Conservation (phyloP, 2,113 vertebrate genomes). For the Sphaerodactylus townsendi region DNA sequence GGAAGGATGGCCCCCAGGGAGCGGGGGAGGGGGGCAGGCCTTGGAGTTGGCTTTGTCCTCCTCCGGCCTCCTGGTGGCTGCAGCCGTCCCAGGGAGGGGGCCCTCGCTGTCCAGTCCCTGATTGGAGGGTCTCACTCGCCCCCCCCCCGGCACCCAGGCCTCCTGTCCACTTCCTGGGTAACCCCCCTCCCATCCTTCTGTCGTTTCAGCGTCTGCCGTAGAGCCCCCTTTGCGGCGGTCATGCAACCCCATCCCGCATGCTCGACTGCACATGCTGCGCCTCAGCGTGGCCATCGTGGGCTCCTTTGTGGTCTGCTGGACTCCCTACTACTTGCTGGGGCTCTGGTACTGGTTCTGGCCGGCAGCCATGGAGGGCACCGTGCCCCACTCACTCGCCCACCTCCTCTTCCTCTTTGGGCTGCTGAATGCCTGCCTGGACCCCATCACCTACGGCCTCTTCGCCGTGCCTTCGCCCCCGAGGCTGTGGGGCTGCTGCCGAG, state of each 20-base stretch:
- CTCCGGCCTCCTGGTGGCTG: not conserved
- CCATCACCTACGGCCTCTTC: conserved; percentile 72
- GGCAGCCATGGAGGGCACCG: conserved; percentile 8
- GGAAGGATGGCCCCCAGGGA: too few relatives aligned
- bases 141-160: too few relatives aligned
- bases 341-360: conserved; percentile 78
- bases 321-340: conserved; percentile 73
- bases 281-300: conserved; percentile 70
- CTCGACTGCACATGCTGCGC: conserved; percentile 56
- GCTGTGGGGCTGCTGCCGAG: conserved; percentile 50
- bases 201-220: conserved; percentile 40
- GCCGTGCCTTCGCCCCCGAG: conserved; percentile 48
- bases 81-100: too few relatives aligned
- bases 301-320: conserved; percentile 76
- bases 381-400: conserved; percentile 60
- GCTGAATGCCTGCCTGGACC: conserved; percentile 69
- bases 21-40: not conserved
- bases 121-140: not conserved
- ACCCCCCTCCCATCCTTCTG: not conserved
- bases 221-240: conserved; percentile 52
- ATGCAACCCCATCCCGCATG: conserved; percentile 59
- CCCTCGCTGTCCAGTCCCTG: too few relatives aligned
- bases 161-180: too few relatives aligned
- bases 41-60: too few relatives aligned
- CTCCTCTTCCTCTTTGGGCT: conserved; percentile 76